Evolutionary conservation across 2,888 invertebrate species (phyloP), one percentile per base, ranked within the genome.

Genomic region (Drosophila rubida): DNA sequence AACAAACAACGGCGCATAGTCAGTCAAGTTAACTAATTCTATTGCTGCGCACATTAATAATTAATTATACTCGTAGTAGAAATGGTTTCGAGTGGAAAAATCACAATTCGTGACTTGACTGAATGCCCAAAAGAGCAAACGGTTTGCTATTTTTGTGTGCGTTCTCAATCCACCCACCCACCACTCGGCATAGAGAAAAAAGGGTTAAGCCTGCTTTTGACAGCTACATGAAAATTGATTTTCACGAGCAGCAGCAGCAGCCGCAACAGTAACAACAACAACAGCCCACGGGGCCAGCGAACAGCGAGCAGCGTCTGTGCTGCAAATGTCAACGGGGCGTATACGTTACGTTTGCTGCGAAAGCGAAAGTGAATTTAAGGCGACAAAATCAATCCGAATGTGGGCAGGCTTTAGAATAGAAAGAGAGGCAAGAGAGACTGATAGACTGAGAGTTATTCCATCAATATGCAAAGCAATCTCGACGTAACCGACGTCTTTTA

Each of bases 141-240:
- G 35, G 46, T 53, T 63, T 77, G 80, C 84, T 69, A 80, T 80
- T 81, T 83, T 82, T 50, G 67, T 83, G 60, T 53, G 19, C 19
- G 57, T 53, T 44, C 9, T 44, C 9, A 25, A 16, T 59, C 48
- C 50, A 58, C 11, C 41, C 39, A 57, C 49, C 19, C 19, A 11
- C 32, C 41, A 13, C 13, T 19, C 19, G 4, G 14, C n/a, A 35
- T 22, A 25, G 14, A 35, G n/a, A 14, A 44, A 62, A 69, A 84
- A 63, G 69, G 73, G 69, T 53, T 45, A 60, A 66, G 23, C 53
- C 71, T 82, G 87, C 51, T 64, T 84, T 75, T 84, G 82, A 82
- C 82, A 81, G 78, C 67, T 50, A 75, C 81, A 81, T 71, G 71
- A 81, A 84, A 87, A 82, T 82, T 84, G 85, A 82, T 82, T 82